These are phyloP conservation scores for Pagetopsis macropterus DNA, from an alignment of 2,797 vertebrate species.

Conservation along the genomic window DNA sequence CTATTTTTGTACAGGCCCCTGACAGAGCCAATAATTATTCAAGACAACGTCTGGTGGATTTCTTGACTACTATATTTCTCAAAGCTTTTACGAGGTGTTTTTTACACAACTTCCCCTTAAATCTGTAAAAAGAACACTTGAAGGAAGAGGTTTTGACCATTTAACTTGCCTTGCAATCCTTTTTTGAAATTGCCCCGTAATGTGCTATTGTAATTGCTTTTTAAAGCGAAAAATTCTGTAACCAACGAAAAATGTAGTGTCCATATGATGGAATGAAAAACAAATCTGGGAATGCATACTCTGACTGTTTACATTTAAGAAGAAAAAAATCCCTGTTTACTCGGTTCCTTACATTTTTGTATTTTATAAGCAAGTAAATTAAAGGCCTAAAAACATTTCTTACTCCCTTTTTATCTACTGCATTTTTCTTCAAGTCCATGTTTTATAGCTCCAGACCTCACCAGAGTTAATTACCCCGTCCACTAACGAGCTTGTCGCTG, in stretches of 20 bases:
- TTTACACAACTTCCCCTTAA: neutral
- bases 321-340: neutral
- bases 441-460: constrained; percentile 3
- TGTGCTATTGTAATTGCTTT: no score
- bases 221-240: no score
- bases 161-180: no score
- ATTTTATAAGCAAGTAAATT: no score
- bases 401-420: no score
- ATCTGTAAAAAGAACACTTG: neutral
- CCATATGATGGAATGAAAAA: no score
- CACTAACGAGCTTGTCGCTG: constrained; percentile 43
- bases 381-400: no score
- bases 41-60: neutral
- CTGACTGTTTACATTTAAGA: no score
- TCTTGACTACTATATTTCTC: neutral
- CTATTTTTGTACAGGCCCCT: constrained; percentile 18
- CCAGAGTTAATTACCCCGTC: constrained; percentile 30
- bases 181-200: no score
- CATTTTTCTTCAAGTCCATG: neutral
- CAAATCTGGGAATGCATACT: no score
- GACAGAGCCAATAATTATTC: neutral
- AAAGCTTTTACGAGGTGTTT: neutral
- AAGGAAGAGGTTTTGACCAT: neutral
- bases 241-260: no score
- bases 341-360: neutral